Conservation (phyloP, 2,113 vertebrate species). For the Sus scrofa region DNA sequence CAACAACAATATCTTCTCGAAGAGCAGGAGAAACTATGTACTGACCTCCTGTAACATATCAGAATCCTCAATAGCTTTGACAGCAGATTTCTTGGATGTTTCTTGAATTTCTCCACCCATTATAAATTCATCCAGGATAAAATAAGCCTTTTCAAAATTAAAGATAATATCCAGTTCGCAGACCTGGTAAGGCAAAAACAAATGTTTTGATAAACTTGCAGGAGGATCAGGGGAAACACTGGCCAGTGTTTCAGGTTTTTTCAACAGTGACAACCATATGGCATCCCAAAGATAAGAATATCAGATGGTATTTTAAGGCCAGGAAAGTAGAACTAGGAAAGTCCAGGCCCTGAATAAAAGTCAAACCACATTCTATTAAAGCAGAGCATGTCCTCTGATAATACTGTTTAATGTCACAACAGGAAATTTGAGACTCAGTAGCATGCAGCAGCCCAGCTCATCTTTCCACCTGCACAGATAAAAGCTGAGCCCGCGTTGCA, state of each 20-base stretch:
- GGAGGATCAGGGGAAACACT: neutral
- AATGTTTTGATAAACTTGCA: conserved; percentile 35
- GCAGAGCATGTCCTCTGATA: neutral
- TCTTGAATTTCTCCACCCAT: conserved; percentile 96
- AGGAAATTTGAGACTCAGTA: neutral
- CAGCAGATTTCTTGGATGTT: conserved; percentile 93
- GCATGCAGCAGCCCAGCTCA: neutral
- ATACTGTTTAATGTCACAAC: neutral
- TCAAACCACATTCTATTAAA: neutral
- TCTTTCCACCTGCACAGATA: fast-evolving
- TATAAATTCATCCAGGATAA: conserved; percentile 97
- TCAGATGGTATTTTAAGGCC: neutral
- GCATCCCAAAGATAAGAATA: neutral
- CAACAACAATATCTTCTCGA: neutral
- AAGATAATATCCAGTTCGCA: conserved; percentile 98
- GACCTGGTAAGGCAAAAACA: conserved; percentile 89
- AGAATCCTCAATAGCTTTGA: conserved; percentile 92
- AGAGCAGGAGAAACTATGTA: neutral
- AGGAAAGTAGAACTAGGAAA: neutral
- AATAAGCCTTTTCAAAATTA: conserved; percentile 98
- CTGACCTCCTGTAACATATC: conserved; percentile 97
- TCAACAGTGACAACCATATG: neutral
- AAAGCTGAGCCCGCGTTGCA: neutral
- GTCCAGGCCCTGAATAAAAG: neutral
- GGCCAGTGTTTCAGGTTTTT: neutral